phyloP scores from a whole-genome alignment of 2,113 vertebrate genomes.

The Maylandia zebra region DNA sequence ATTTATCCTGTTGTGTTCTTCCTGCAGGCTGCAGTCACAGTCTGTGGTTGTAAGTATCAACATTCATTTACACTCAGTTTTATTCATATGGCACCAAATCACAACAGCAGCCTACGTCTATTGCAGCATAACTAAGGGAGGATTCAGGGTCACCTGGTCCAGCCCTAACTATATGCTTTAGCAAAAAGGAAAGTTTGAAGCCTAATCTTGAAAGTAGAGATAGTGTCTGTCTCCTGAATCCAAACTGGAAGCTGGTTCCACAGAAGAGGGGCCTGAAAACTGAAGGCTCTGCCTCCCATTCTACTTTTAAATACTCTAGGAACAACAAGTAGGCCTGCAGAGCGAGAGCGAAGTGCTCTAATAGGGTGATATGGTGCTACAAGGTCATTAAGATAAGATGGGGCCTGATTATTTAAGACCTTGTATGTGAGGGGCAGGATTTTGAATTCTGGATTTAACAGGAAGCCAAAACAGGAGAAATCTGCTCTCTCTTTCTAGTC shows the following conservation, averaged over 20 bases:
- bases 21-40: conserved; percentile 67
- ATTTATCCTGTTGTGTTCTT: neutral
- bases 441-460: neutral
- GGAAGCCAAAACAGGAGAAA: neutral
- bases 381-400: neutral
- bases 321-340: neutral
- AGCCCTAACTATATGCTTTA: neutral
- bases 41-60: neutral
- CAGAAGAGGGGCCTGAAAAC: neutral
- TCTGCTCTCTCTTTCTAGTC: neutral
- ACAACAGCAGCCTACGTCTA: rapidly evolving
- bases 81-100: neutral
- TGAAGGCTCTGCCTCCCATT: neutral
- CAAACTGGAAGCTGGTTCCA: neutral
- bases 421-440: neutral
- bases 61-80: neutral
- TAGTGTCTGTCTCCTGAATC: neutral
- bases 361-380: neutral
- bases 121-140: neutral
- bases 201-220: rapidly evolving
- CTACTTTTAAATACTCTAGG: neutral
- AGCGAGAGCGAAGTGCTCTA: rapidly evolving
- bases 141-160: neutral
- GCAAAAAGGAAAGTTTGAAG: neutral
- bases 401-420: neutral